A percentile compares a stretch with the other conserved stretches of the same genome.
These are phyloP conservation scores for Saiga tatarica DNA, from an alignment of 2,113 vertebrate species.

Conservation along the genomic window DNA sequence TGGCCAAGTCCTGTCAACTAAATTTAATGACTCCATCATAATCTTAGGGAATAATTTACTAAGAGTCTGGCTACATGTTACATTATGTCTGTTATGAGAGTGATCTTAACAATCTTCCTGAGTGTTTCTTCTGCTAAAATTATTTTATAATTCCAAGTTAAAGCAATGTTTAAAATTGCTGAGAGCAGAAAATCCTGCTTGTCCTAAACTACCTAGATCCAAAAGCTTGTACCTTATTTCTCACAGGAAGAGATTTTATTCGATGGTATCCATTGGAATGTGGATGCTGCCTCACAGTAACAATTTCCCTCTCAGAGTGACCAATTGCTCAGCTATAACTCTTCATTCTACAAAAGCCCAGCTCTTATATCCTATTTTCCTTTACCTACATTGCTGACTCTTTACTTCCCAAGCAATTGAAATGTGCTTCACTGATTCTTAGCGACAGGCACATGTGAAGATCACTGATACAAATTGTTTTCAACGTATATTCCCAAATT, in stretches of 20 bases:
- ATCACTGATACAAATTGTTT: neutral
- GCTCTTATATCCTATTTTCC: neutral
- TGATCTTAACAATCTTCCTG: neutral
- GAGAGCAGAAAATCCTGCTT: neutral
- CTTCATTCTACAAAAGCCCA: neutral
- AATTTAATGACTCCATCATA: neutral
- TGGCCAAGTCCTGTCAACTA: conserved; percentile 1
- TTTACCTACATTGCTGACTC: neutral
- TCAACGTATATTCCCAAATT: neutral
- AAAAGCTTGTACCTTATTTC: neutral
- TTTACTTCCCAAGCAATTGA: neutral
- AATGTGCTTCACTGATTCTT: neutral
- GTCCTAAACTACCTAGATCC: neutral
- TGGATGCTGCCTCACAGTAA: neutral
- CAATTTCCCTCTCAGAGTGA: neutral
- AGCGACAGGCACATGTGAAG: neutral
- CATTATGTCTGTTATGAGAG: neutral
- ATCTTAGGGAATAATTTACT: neutral
- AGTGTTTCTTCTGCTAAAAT: neutral
- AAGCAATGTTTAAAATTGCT: neutral
- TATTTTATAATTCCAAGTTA: neutral
- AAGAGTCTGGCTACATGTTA: neutral
- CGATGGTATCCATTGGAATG: neutral
- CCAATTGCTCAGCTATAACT: neutral
- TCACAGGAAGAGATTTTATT: neutral